Percentiles rank a stretch among this genome's conserved stretches.
Conservation (phyloP, 1,140 invertebrate species). For the Paraescarpia echinospica region DNA sequence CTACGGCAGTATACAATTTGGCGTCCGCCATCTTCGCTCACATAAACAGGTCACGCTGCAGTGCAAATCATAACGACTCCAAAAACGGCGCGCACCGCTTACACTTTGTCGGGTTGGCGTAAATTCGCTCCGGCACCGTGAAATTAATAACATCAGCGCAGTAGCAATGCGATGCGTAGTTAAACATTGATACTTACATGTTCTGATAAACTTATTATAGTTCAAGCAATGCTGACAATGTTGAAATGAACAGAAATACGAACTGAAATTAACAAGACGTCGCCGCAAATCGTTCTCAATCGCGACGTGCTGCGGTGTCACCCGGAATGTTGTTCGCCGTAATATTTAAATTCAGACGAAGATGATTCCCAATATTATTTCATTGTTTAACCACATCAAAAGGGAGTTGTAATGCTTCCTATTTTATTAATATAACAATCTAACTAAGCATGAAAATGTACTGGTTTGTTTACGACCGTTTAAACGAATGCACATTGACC, state of each 20-base stretch:
- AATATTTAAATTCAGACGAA: background rate
- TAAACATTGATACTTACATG: background rate
- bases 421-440: background rate
- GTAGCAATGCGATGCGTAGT: background rate
- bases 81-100: constrained; percentile 1
- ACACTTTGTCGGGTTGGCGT: background rate
- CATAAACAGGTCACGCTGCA: background rate
- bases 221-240: background rate
- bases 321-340: background rate
- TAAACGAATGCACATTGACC: background rate
- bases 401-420: background rate
- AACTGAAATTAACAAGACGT: background rate
- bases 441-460: background rate
- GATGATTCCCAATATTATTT: background rate
- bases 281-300: background rate
- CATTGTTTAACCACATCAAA: background rate
- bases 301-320: background rate
- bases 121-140: background rate
- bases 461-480: background rate
- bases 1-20: background rate
- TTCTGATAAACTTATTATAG: background rate
- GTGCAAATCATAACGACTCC: background rate
- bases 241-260: background rate
- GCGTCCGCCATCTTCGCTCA: background rate
- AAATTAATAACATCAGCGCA: background rate